Evolutionary conservation across 2,888 invertebrate genomes (phyloP).

Genomic region (Drosophila nigricruria): DNA sequence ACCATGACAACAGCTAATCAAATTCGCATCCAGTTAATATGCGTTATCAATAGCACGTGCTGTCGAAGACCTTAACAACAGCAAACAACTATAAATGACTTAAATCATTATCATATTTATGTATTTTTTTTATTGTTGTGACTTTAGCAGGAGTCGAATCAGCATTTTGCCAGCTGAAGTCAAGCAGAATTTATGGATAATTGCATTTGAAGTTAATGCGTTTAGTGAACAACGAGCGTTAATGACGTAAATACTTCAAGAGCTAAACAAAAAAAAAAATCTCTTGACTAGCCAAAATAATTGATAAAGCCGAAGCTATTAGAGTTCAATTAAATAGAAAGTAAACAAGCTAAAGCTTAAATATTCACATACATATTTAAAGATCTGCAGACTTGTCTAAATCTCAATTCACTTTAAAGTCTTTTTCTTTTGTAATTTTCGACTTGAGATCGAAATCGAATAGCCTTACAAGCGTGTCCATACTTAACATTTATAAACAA

Average conservation of each 20-base stretch:
- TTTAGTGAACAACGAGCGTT: constrained; percentile 7
- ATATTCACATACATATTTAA: background rate
- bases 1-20: constrained; percentile 24
- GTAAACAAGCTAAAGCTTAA: background rate
- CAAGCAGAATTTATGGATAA: constrained; percentile 64
- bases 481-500: constrained; percentile 2
- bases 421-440: background rate
- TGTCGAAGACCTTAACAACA: constrained; percentile 9
- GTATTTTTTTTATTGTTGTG: constrained; percentile 19
- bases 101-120: constrained; percentile 61
- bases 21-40: constrained; percentile 8
- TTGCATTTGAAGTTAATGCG: constrained; percentile 56
- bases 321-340: constrained; percentile 4
- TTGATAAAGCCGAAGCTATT: constrained; percentile 13
- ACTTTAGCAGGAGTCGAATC: constrained; percentile 33
- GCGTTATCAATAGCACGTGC: constrained; percentile 58
- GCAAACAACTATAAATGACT: constrained; percentile 45
- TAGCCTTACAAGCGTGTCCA: constrained; percentile 11
- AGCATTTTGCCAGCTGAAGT: constrained; percentile 55
- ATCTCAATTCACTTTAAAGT: too few species aligned
- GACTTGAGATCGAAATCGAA: background rate
- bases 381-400: too few species aligned
- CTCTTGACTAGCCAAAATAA: background rate
- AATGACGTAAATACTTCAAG: constrained; percentile 22
- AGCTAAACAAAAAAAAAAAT: background rate